Conservation (phyloP, 2,797 vertebrate genomes). For the Pseudocheirus occidentalis region DNA sequence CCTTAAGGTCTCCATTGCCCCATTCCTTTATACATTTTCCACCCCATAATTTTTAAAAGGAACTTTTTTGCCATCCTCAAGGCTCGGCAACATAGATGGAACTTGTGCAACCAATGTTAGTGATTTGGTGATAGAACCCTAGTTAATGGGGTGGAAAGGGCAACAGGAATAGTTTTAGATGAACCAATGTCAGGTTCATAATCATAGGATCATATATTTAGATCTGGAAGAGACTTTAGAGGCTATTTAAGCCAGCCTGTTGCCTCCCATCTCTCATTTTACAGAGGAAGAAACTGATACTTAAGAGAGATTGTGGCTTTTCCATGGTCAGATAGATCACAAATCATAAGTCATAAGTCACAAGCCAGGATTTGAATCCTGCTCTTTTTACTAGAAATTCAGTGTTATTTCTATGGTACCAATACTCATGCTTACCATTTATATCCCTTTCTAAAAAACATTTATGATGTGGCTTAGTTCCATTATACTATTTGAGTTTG, state of each 20-base stretch:
- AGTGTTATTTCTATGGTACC: not conserved
- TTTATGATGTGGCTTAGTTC: not conserved
- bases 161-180: not conserved
- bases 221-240: not conserved
- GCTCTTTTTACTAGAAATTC: not conserved
- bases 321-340: not conserved
- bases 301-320: not conserved
- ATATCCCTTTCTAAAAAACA: not conserved
- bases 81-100: not conserved
- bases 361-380: not conserved
- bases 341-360: not conserved
- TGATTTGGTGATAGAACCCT: not conserved
- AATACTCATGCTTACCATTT: not conserved
- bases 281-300: not conserved
- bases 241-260: not conserved
- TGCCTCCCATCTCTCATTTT: not conserved
- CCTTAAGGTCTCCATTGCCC: not conserved
- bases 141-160: not conserved
- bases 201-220: not conserved
- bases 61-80: not conserved
- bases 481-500: not conserved
- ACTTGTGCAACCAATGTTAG: not conserved
- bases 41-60: too few relatives aligned
- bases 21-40: not conserved
- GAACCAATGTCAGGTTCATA: not conserved